Evolutionary conservation across 2,888 invertebrate species (phyloP), one percentile per base, ranked within the genome.

Genomic region (Entomobrya proxima): DNA sequence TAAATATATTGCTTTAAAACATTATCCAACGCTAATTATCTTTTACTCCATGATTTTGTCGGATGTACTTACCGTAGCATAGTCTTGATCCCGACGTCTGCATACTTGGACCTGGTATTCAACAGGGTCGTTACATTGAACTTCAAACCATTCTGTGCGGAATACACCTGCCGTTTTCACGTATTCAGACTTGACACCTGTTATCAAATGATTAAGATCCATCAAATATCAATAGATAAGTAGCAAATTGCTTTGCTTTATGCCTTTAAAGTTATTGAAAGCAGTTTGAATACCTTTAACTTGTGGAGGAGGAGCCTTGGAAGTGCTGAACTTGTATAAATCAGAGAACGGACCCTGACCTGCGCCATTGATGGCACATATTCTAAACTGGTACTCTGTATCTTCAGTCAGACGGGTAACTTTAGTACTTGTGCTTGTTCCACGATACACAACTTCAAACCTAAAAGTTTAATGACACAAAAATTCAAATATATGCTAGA

Each of bases 291-390:
- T 90, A 93, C 94, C 92, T 93, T 95, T 96, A 64, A 96, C 93
- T 87, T 95, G 94, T 79, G 95, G 95, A 37, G 98, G 98, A 83
- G 97, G 95, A 40, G 97, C 95, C 89, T 95, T 94, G 86, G 93
- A 93, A 44, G 98, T 98, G 90, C 93, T 93, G 92, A 95, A 96
- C 84, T 94, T 92, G 91, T 94, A 94, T 76, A 95, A 93, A 85
- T 93, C 93, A 5, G 96, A 96, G 93, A 95, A 96, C 44, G 94
- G 94, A 21, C 97, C 97, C 90, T 95, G 94, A 13, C 97, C 97
- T 85, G 96, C 97, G 92, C 96, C 96, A 91, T 96, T 97, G 89
- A 95, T 94, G 74, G 96, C 96, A 90, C 95, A 95, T 91, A 98
- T 96, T 90, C 97, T 94, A 93, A 98, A 97, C 91, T 94, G 94